Base-by-base conservation (phyloP, 1,140 invertebrate species). In the Zaprionus ornatus region DNA sequence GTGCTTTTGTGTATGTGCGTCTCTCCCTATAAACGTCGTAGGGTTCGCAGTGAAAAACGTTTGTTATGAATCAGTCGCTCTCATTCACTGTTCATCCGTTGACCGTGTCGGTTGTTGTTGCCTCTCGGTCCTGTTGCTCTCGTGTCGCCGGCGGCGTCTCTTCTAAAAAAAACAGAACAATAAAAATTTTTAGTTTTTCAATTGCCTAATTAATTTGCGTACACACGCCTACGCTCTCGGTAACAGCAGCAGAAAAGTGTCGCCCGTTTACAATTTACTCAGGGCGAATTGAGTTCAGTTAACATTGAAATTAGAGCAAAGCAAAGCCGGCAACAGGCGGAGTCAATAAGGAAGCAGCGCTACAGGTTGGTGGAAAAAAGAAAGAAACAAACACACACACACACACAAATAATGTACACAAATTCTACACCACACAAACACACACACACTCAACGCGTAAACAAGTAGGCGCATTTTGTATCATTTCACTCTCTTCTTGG, bases 21-120 rank as follows among this genome's bases (percentile, higher is more conserved):
- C 17, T 57, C 56, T 67, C 69, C 68, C 73, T 72, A 79, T 68
- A 48, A 71, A 78, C 56, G 71, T 52, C 32, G 67, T 79, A 77
- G 68, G 82, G 78, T 76, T 54, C 50, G 17, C 65, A 63, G 63
- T 56, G 80, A 52, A 75, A 48, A 56, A 54, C 61, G 65, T 70
- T 74, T 82, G 61, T 76, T 73, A 77, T 88, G 83, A 87, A 78
- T 84, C 77, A 88, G 80, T 60, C 83, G 52, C 45, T 60, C 71
- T 76, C 84, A 87, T 82, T 87, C 70, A 71, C 71, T 74, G 75
- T 40, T 74, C 64, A 90, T 79, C 80, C 60, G 74, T 90, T 80
- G 80, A 40, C 74, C 62, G 74, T 62, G 65, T 76, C 78, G 71
- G 84, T 88, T 80, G 67, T 25, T 60, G 7, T 32, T 32, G 59